Base-by-base conservation (phyloP, 2,113 vertebrate species). In the Phocoena phocoena region DNA sequence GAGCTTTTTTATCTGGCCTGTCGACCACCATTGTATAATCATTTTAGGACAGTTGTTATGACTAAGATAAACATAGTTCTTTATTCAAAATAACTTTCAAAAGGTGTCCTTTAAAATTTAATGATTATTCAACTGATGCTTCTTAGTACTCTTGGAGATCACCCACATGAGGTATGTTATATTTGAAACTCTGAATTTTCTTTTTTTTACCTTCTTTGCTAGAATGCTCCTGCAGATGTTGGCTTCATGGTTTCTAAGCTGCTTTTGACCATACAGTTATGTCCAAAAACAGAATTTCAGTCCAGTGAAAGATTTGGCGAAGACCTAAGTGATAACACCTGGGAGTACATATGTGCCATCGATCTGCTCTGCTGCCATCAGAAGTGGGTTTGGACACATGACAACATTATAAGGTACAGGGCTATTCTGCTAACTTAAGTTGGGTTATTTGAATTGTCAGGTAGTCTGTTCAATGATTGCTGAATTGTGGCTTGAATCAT, bases 311-410 rank as follows among this genome's bases (percentile, higher is more conserved):
- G 98, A 3, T 98, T 99, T 1, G 99, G 99, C 15, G 98, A 99
- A 70, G 99, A 99, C 95, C 98, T 99, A 70, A 99, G 98, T 83
- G 97, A 98, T 18, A 90, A 96, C 82, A 98, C 99, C 0, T 99
- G 99, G 99, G 99, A 99, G 74, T 98, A 98, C 31, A 90, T 99
- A 74, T 99, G 99, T 90, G 99, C 99, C 6, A 93, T 99, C 74
- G 99, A 99, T 23, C 99, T 99, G 4, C 98, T 99, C n/a, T 99
- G 99, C 97, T 98, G 98, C 87, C 99, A 99, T 65, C 98, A 99
- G 95, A 99, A 99, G 74, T 99, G 99, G 99, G 96, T 99, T 33
- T 99, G 99, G 99, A 99, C 99, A 17, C 99, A 99, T 80, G 98
- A 99, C 53, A 98, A 99, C 93, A 94, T 99, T 62, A 99, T 99